Evolutionary conservation across 2,888 invertebrate species (phyloP).

Genomic region (Drepanosiphum platanoidis): DNA sequence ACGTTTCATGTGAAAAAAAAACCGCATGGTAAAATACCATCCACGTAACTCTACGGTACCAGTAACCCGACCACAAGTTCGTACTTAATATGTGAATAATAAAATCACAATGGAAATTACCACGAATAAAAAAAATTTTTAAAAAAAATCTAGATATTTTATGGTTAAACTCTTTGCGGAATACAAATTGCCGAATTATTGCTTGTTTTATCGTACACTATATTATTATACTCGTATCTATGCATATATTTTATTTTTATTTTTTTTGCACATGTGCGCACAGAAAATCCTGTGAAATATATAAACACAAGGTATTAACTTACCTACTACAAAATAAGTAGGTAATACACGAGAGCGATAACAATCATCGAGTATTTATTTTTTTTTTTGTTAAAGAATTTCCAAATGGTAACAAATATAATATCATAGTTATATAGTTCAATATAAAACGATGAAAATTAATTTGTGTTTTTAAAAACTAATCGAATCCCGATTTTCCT

Average conservation of each 20-base stretch:
- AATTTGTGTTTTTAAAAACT: too few relatives aligned
- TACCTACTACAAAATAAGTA: background rate
- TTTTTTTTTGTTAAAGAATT: too few relatives aligned
- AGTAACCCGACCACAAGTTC: constrained; percentile 24
- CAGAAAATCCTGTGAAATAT: background rate
- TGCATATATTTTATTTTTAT: too few relatives aligned
- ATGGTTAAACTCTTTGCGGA: constrained; percentile 6
- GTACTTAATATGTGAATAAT: constrained; percentile 5
- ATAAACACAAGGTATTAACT: background rate
- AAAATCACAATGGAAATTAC: constrained; percentile 15
- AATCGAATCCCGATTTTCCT: too few relatives aligned
- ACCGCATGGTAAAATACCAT: constrained; percentile 37
- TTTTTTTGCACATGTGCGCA: background rate
- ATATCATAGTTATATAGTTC: too few relatives aligned
- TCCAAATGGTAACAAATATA: too few relatives aligned
- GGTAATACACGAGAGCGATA: too few relatives aligned
- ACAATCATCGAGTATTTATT: too few relatives aligned
- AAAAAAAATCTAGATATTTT: background rate
- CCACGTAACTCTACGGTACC: background rate
- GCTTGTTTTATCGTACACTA: background rate
- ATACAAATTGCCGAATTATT: constrained; percentile 27
- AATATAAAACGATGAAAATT: too few relatives aligned
- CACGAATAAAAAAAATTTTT: background rate
- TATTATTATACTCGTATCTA: too few relatives aligned
- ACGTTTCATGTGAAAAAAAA: constrained; percentile 35